Evolutionary conservation across 1,140 invertebrate genomes (phyloP), one percentile per base, ranked within the genome.

Genomic region (Drosophila pachea): DNA sequence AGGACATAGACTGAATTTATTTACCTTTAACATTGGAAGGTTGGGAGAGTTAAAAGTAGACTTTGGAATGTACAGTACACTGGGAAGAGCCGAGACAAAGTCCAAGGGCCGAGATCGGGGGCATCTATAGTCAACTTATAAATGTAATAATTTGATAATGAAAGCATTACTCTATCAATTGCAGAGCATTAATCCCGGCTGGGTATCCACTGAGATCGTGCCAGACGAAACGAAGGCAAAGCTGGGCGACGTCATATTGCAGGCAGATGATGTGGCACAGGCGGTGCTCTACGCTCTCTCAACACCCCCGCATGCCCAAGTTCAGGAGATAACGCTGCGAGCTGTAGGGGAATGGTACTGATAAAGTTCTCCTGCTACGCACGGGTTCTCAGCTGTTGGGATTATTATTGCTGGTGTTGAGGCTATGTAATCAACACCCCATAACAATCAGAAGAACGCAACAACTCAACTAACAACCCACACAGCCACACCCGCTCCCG

Each of bases 221-320:
- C 68, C 78, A 7, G 77, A 83, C 11, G 22, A 75, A 2, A 68
- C 74, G 8, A 84, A 74, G 35, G 64, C 56, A 0, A 77, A 74
- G 33, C 45, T 83, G 31, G 73, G 81, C 89, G 67, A 78, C 88
- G 64, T 69, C 4, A 63, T 67, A 82, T 56, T 83, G 91, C 52
- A 78, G 88, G 61, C 89, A 0, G 70, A 89, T 16, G 92, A 93
- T 63, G 84, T 94, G 0, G 90, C 91, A 3, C 90, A 94, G 45
- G 91, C 90, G 1, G 88, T 93, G 0, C 64, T 92, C 0, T 94
- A 92, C 72, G 91, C 90, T 0, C 71, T 94, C 4, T 89, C 90
- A 4, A 92, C 92, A 0, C 92, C 93, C 0, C 87, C 90, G 2
- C 87, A 91, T 62, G 91, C 93, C 4, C 93, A 94, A 88, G 93